These are phyloP conservation scores for Rosalia funebris DNA, from an alignment of 2,888 invertebrate genomes.

Conservation along the genomic window DNA sequence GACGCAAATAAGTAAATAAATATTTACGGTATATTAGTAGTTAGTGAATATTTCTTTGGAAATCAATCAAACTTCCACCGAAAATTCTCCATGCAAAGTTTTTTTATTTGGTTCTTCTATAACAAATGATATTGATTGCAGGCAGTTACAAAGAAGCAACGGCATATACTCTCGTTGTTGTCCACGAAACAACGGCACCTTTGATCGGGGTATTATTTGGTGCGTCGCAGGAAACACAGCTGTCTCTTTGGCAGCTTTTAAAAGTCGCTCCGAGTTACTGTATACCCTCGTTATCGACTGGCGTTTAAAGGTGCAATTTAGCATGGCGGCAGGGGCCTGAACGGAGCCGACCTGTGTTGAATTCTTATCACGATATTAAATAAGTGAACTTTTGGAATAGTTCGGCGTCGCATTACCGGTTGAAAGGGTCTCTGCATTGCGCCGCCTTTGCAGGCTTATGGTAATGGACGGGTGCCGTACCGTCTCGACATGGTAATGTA, in stretches of 20 bases:
- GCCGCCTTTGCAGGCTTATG: conserved; percentile 52
- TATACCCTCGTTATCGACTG: conserved; percentile 35
- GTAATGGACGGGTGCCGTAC: conserved; percentile 48
- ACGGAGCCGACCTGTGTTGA: conserved; percentile 38
- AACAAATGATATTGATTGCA: too few species aligned
- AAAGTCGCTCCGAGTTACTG: conserved; percentile 30
- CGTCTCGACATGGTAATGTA: conserved; percentile 37
- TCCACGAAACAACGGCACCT: too few species aligned
- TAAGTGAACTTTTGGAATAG: conserved; percentile 51
- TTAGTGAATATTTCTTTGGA: too few species aligned
- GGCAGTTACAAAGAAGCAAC: too few species aligned
- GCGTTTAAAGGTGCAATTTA: conserved; percentile 36
- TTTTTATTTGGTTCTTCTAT: too few species aligned
- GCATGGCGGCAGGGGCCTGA: conserved; percentile 13
- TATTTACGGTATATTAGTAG: too few species aligned
- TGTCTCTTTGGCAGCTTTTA: conserved; percentile 11
- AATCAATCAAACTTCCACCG: too few species aligned
- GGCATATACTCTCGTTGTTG: too few species aligned
- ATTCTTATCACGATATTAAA: conserved; percentile 53
- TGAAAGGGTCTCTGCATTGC: conserved; percentile 49
- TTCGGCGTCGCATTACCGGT: conserved; percentile 46
- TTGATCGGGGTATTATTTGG: too few species aligned
- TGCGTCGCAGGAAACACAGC: not conserved
- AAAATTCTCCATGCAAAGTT: too few species aligned
- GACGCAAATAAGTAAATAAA: too few species aligned